phyloP scores from a whole-genome alignment of 2,797 vertebrate genomes.

The Sebastiscus albofasciatus region DNA sequence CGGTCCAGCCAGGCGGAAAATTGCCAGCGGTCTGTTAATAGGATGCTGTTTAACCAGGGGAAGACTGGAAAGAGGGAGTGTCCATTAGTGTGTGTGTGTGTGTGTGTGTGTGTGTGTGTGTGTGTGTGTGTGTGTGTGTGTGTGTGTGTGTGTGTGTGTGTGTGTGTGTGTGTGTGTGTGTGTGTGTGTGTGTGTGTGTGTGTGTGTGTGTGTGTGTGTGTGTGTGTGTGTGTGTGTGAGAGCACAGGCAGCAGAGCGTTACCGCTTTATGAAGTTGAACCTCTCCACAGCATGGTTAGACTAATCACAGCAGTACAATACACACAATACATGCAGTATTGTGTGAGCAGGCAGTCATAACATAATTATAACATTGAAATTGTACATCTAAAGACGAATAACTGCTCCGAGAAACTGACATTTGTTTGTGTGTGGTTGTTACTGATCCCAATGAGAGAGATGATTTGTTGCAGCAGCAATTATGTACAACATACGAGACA shows the following conservation, averaged over 20 bases:
- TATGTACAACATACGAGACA: background rate
- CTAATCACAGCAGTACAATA: background rate
- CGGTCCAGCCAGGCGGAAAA: slow-evolving; percentile 71
- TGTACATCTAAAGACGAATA: background rate
- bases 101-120: background rate
- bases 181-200: slow-evolving; percentile 12
- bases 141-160: background rate
- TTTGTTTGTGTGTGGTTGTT: background rate
- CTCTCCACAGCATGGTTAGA: background rate
- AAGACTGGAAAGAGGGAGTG: slow-evolving; percentile 21
- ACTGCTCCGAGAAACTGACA: background rate
- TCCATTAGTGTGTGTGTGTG: background rate
- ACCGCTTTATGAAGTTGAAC: slow-evolving; percentile 12
- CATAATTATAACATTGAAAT: background rate
- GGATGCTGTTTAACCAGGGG: slow-evolving; percentile 64
- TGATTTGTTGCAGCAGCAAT: background rate
- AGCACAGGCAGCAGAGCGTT: background rate
- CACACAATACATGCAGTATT: background rate
- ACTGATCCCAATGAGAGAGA: background rate
- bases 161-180: background rate
- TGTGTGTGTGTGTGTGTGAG: background rate
- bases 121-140: background rate
- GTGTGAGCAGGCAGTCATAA: background rate
- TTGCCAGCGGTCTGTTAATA: slow-evolving; percentile 65
- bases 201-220: background rate